Conservation (phyloP, 1,140 invertebrate species). For the Diachasma alloeum region DNA sequence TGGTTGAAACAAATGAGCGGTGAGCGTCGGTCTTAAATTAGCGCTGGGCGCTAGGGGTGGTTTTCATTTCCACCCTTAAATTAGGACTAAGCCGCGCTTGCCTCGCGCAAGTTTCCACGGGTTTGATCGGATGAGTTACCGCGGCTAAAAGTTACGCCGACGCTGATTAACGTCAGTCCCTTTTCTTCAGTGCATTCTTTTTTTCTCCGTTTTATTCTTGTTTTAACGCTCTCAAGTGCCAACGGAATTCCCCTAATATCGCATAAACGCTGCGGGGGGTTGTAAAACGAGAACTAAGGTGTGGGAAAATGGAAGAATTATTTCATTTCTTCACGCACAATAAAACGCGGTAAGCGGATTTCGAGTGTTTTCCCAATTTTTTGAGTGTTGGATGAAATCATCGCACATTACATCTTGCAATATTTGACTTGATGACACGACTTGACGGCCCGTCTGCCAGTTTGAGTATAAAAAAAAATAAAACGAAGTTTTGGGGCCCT, state of each 20-base stretch:
- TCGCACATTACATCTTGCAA: no score
- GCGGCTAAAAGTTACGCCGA: constrained; percentile 36
- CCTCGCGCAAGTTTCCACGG: constrained; percentile 53
- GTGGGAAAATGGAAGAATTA: background rate
- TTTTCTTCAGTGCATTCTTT: background rate
- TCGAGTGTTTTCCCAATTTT: background rate
- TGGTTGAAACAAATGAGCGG: constrained; percentile 65
- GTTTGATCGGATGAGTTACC: constrained; percentile 60
- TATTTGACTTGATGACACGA: no score
- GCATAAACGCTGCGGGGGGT: background rate
- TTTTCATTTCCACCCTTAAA: constrained; percentile 66
- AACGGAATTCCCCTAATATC: background rate
- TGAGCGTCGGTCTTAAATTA: constrained; percentile 63
- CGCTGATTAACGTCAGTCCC: constrained; percentile 39
- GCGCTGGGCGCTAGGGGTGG: constrained; percentile 53
- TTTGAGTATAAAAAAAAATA: no score
- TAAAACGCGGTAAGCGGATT: background rate
- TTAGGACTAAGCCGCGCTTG: constrained; percentile 58
- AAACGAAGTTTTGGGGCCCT: no score
- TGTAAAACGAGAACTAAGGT: background rate
- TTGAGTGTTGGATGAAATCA: no score
- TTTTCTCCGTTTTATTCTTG: background rate
- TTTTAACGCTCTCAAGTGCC: background rate
- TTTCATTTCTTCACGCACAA: background rate
- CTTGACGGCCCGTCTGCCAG: no score